Conservation (phyloP, 2,113 vertebrate genomes). For the Phoenicopterus ruber region DNA sequence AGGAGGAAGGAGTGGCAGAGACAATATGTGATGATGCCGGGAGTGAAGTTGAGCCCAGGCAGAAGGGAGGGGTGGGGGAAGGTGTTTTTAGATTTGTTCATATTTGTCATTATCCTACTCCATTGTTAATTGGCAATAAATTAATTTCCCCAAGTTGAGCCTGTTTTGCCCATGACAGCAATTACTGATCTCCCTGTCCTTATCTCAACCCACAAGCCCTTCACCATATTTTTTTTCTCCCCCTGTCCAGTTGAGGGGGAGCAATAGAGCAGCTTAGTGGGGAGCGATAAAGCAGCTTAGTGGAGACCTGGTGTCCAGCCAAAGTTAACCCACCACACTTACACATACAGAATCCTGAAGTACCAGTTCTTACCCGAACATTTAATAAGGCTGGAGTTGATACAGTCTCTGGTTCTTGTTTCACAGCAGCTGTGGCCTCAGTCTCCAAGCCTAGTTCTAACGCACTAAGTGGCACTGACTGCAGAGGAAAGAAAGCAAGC, state of each 20-base stretch:
- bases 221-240: not conserved
- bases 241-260: not conserved
- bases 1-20: not conserved
- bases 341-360: not conserved
- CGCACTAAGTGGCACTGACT: slow-evolving; percentile 87
- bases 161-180: not conserved
- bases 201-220: not conserved
- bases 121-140: not conserved
- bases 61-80: not conserved
- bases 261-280: not conserved
- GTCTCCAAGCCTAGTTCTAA: slow-evolving; percentile 84
- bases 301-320: not conserved
- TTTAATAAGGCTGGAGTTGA: slow-evolving; percentile 82
- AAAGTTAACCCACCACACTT: not conserved
- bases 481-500: slow-evolving; percentile 10
- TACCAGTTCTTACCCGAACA: slow-evolving; percentile 81
- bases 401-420: slow-evolving; percentile 76
- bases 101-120: not conserved
- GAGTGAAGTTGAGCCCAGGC: not conserved
- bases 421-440: slow-evolving; percentile 77
- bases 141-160: not conserved
- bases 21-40: not conserved
- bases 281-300: not conserved
- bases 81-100: not conserved
- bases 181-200: not conserved